Evolutionary conservation across 2,113 vertebrate genomes (phyloP).

Genomic region (Australoheros scitulus): DNA sequence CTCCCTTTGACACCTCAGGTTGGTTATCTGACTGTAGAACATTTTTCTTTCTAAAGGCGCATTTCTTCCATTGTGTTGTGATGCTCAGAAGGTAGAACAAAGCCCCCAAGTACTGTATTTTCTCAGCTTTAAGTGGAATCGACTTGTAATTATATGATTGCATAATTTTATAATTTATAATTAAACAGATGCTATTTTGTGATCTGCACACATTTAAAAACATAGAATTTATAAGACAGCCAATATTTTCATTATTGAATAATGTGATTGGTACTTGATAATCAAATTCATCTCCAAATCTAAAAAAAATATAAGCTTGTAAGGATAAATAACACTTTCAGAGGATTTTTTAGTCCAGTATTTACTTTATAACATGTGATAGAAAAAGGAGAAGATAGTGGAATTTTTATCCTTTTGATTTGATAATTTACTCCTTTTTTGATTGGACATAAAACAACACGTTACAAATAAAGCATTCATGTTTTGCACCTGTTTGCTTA

Average conservation of each 20-base stretch:
- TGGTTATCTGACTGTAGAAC: slow-evolving; percentile 51
- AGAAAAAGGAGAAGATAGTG: neutral
- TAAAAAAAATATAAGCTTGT: neutral
- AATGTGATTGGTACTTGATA: neutral
- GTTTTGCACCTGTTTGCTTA: neutral
- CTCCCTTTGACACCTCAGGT: slow-evolving; percentile 72
- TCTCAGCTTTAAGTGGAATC: neutral
- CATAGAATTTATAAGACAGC: neutral
- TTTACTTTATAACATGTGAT: accelerated
- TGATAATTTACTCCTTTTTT: neutral
- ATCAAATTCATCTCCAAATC: neutral
- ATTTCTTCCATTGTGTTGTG: slow-evolving; percentile 20
- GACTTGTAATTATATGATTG: neutral
- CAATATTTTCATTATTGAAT: neutral
- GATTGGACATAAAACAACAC: neutral
- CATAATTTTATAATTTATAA: neutral
- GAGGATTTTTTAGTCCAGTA: neutral
- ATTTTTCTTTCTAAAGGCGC: slow-evolving; percentile 16
- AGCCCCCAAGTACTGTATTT: neutral
- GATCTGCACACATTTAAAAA: neutral
- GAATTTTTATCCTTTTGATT: neutral
- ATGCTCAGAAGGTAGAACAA: neutral
- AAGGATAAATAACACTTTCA: neutral
- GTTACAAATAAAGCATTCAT: neutral
- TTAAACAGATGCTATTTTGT: neutral